phyloP scores from a whole-genome alignment of 1,140 invertebrate genomes.

The Stegodyphus dumicola region DNA sequence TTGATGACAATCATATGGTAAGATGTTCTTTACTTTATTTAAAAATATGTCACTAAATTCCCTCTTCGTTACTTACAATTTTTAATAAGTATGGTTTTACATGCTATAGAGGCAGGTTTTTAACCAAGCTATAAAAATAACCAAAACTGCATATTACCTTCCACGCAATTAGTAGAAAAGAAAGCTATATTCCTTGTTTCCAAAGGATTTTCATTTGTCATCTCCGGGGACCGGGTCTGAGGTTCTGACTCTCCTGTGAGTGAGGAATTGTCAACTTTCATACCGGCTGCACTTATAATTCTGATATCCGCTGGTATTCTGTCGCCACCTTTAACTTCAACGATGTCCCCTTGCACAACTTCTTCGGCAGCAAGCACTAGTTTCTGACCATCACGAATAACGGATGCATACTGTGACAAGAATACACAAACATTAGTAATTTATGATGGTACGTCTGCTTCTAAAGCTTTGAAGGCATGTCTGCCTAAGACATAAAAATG shows the following conservation, averaged over 20 bases:
- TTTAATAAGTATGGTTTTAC: too few relatives aligned
- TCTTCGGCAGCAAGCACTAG: conserved; percentile 85
- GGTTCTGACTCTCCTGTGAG: conserved; percentile 82
- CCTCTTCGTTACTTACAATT: too few relatives aligned
- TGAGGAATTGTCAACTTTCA: conserved; percentile 82
- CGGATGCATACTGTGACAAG: conserved; percentile 86
- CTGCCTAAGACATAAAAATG: too few relatives aligned
- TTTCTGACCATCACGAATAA: conserved; percentile 94
- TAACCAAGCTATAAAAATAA: too few relatives aligned
- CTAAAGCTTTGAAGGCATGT: too few relatives aligned
- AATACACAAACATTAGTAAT: background rate
- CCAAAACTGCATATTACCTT: conserved; percentile 66
- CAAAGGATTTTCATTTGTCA: conserved; percentile 76
- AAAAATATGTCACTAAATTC: too few relatives aligned
- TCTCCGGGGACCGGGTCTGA: conserved; percentile 73
- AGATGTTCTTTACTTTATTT: too few relatives aligned
- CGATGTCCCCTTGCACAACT: conserved; percentile 79
- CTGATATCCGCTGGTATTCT: conserved; percentile 81
- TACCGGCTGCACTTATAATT: conserved; percentile 76
- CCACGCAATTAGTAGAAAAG: conserved; percentile 78
- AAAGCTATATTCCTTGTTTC: conserved; percentile 80
- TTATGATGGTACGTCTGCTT: background rate
- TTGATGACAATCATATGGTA: too few relatives aligned
- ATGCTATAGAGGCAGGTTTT: too few relatives aligned
- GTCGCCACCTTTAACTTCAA: conserved; percentile 84